Conservation (phyloP, 2,113 vertebrate genomes). For the Enhydra lutris region DNA sequence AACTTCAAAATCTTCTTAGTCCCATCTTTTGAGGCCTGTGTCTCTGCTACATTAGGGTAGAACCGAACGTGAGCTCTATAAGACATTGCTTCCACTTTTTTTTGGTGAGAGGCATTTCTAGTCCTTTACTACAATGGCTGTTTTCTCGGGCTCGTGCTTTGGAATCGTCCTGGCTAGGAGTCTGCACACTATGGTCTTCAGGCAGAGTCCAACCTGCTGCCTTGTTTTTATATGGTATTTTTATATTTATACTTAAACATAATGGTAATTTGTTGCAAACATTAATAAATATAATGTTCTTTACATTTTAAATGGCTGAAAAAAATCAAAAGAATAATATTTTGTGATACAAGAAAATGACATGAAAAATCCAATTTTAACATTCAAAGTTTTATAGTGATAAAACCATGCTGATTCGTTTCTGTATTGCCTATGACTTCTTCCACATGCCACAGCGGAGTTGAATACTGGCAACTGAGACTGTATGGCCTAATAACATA, state of each 20-base stretch:
- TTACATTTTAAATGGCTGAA: conserved; percentile 1
- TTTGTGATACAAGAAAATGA: not conserved
- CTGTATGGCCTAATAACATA: not conserved
- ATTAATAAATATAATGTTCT: not conserved
- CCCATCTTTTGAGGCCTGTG: not conserved
- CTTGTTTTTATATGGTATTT: not conserved
- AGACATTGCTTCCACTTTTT: not conserved
- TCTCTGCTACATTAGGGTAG: not conserved
- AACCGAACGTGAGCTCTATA: not conserved
- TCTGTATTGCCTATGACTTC: not conserved
- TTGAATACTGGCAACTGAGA: not conserved
- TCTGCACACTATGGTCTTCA: not conserved
- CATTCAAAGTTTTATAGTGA: not conserved
- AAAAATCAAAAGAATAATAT: not conserved
- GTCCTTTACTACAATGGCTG: not conserved
- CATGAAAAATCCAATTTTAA: not conserved
- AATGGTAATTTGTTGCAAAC: not conserved
- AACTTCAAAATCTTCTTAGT: not conserved
- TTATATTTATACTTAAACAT: not conserved
- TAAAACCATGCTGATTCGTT: not conserved
- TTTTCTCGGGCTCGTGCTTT: not conserved
- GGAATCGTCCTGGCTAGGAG: not conserved
- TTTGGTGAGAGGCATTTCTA: not conserved
- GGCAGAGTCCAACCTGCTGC: not conserved
- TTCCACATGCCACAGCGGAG: not conserved